Base-by-base conservation (phyloP, 2,888 invertebrate species). In the Ormyrus pomaceus region DNA sequence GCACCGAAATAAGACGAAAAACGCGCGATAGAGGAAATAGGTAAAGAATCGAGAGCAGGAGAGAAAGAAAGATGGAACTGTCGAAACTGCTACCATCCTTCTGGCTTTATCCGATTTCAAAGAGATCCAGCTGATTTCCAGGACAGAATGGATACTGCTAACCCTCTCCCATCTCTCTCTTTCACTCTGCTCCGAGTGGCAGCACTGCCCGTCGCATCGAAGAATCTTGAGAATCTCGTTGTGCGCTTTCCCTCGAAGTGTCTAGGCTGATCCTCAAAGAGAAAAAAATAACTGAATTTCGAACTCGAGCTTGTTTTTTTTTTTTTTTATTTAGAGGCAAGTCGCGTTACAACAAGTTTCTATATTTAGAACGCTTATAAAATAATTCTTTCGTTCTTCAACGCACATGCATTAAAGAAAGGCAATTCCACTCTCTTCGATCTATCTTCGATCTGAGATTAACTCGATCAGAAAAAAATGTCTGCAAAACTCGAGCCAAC, bases 61-160 rank as follows among this genome's bases (percentile, higher is more conserved):
- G 64, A 53, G 58, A 69, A 65, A 66, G 70, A 65, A 65, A 55
- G 51, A 76, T 64, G 65, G 70, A 75, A 79, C 66, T 71, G 72
- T 76, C 66, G 77, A 75, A 65, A 68, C 76, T 80, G 68, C 75
- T 34, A 51, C 64, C 70, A 34, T 34, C 62, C 77, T 74, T 73
- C 70, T 53, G 64, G 75, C 80, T 84, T 84, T 82, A 84, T 84
- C 82, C 79, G 82, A 82, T 83, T 84, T 85, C 83, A 83, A 85
- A 84, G 80, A 83, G 82, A 81, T 76, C 65, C 77, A 81, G 75
- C 78, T 71, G 79, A 64, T 65, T 79, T 48, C 82, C 71, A 75
- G 56, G 71, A 61, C 71, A 77, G 72, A 80, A 77, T 73, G 73
- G 73, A 77, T 77, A 76, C 50, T 71, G 51, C 79, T 66, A 71